Evolutionary conservation across 2,888 invertebrate species (phyloP).

Genomic region (Chrysina gloriosa): DNA sequence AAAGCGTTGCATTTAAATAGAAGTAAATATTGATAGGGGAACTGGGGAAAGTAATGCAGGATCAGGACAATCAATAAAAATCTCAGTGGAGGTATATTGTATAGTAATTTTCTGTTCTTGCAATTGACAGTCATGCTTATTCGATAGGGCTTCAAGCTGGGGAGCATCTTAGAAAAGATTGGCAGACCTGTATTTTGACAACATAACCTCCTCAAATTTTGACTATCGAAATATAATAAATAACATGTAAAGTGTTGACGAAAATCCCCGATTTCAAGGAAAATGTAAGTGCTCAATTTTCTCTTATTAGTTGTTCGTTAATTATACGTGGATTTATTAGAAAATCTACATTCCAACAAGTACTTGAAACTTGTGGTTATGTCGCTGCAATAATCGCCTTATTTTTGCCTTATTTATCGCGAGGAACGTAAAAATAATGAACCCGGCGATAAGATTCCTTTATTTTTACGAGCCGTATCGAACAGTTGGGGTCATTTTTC

Average conservation of each 20-base stretch:
- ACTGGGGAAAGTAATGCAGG: too few species aligned
- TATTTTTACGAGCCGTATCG: neutral
- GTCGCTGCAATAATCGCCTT: neutral
- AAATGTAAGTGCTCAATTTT: constrained; percentile 6
- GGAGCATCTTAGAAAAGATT: neutral
- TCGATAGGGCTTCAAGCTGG: neutral
- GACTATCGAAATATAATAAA: neutral
- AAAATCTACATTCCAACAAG: neutral
- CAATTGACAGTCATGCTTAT: neutral
- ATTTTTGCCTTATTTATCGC: neutral
- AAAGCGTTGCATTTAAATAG: too few species aligned
- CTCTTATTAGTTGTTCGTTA: neutral
- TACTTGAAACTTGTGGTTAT: neutral
- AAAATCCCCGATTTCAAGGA: constrained; percentile 1
- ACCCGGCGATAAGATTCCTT: neutral
- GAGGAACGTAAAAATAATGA: neutral
- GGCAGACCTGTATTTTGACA: constrained; percentile 13
- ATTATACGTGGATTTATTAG: neutral
- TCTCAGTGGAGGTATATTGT: neutral
- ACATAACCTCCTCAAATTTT: constrained; percentile 13
- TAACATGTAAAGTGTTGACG: constrained; percentile 18
- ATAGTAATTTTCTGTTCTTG: neutral
- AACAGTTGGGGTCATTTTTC: neutral
- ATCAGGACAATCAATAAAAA: too few species aligned
- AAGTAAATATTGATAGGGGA: too few species aligned